Conservation (phyloP, 2,888 invertebrate genomes). For the Heliconius charithonia region DNA sequence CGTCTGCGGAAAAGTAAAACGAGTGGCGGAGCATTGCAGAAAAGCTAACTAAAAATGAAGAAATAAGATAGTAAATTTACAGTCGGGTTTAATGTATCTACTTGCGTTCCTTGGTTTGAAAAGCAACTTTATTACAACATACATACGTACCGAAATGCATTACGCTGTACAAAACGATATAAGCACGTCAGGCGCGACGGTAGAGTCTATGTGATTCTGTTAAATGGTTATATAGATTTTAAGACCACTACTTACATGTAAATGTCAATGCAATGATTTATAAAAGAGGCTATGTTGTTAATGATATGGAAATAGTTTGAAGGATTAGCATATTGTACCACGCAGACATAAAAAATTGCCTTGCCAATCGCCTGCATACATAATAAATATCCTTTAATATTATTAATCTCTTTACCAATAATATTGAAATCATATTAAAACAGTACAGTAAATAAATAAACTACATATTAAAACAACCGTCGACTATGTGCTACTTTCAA, state of each 20-base stretch:
- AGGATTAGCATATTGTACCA: not conserved
- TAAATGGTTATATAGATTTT: conserved; percentile 51
- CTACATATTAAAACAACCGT: not conserved
- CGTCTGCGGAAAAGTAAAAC: conserved; percentile 55
- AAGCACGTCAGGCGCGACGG: conserved; percentile 59
- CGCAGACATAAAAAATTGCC: conserved; percentile 10
- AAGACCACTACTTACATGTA: conserved; percentile 54
- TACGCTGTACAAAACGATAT: conserved; percentile 52
- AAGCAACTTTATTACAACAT: conserved; percentile 58
- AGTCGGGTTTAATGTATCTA: conserved; percentile 76
- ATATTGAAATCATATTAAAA: not conserved
- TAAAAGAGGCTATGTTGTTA: conserved; percentile 36
- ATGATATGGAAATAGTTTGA: not conserved
- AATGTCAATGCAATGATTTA: conserved; percentile 52
- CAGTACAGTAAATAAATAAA: not conserved
- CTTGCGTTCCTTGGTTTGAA: conserved; percentile 50
- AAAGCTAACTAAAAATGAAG: conserved; percentile 80
- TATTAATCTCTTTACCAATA: not conserved
- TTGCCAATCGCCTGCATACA: conserved; percentile 35
- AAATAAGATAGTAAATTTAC: conserved; percentile 80
- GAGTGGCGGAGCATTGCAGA: conserved; percentile 76
- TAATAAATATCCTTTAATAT: not conserved
- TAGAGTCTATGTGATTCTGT: conserved; percentile 52
- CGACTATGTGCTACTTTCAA: not conserved
- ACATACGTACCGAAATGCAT: conserved; percentile 60